Evolutionary conservation across 2,797 vertebrate genomes (phyloP).

Genomic region (Characodon lateralis): DNA sequence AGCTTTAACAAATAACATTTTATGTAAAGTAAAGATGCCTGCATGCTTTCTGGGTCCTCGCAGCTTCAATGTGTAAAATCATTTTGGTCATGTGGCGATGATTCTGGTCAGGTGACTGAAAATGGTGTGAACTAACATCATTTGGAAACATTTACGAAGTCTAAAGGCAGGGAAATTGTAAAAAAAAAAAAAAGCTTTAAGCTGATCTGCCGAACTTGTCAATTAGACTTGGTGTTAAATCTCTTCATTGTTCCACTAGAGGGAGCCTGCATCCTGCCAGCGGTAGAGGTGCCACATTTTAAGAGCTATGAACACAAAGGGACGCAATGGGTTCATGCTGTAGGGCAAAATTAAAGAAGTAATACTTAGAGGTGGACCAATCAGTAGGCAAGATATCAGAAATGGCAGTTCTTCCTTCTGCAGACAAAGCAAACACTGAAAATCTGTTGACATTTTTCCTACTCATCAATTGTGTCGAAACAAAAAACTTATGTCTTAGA

Average conservation of each 20-base stretch:
- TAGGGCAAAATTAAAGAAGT: not conserved
- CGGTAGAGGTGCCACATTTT: not conserved
- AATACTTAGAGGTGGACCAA: not conserved
- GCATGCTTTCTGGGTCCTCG: not conserved
- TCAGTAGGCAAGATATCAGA: not conserved
- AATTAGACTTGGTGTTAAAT: not conserved
- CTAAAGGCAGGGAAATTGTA: not conserved
- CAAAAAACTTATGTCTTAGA: not conserved
- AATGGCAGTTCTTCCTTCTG: not conserved
- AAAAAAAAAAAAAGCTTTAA: no score
- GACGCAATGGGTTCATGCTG: not conserved
- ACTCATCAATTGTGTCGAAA: not conserved
- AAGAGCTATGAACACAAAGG: not conserved
- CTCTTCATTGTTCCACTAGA: not conserved
- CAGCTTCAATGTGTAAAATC: not conserved
- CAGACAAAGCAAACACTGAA: no score
- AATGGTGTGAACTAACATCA: not conserved
- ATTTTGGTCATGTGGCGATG: no score
- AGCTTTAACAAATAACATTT: not conserved
- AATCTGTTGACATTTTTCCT: no score
- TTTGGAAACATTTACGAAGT: not conserved
- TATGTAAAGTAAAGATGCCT: not conserved
- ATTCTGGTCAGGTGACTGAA: not conserved
- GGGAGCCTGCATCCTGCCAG: not conserved
- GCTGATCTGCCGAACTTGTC: not conserved